A percentile compares a stretch with the other conserved stretches of the same genome.
phyloP scores from a whole-genome alignment of 2,888 invertebrate species.

The Watsonalla binaria region DNA sequence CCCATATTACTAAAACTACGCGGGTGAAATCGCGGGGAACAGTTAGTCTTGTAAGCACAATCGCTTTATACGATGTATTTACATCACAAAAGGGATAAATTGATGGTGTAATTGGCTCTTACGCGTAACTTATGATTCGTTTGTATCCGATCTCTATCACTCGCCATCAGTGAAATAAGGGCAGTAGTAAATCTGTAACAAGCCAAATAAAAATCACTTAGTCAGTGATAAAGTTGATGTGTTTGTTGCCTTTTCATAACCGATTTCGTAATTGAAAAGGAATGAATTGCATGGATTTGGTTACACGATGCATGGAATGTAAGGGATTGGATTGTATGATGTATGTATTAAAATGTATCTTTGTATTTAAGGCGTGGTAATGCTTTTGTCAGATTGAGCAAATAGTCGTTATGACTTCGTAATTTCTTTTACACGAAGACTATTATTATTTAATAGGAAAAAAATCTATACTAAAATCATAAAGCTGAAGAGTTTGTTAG shows the following conservation, averaged over 20 bases:
- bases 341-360: no score
- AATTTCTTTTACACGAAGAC: no score
- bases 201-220: neutral
- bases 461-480: no score
- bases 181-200: constrained; percentile 1
- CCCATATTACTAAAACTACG: no score
- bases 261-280: neutral
- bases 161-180: constrained; percentile 1
- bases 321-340: neutral
- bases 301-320: neutral
- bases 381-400: no score
- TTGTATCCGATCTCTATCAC: constrained; percentile 2
- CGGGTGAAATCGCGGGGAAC: no score
- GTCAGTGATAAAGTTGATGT: neutral
- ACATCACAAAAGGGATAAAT: neutral
- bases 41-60: no score
- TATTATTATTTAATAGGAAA: no score
- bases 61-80: neutral
- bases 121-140: neutral
- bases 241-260: neutral
- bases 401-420: no score
- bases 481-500: no score
- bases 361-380: no score
- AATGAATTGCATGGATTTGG: neutral
- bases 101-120: neutral